phyloP scores from a whole-genome alignment of 1,140 invertebrate genomes.

The Sycophaga agraensis region DNA sequence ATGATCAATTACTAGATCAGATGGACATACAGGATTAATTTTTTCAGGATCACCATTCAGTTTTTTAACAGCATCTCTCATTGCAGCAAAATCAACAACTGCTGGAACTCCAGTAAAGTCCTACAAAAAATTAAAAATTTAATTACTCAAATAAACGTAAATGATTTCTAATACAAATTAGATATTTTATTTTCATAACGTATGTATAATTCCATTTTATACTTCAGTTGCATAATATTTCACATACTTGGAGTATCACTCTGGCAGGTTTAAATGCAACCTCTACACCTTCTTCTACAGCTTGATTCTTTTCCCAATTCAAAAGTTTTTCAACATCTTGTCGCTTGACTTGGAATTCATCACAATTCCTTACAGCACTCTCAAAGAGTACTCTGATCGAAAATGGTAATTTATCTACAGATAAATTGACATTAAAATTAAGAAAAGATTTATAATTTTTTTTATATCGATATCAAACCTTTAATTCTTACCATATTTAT shows the following conservation, averaged over 20 bases:
- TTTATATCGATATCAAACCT: too few species aligned
- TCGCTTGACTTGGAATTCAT: conserved; percentile 87
- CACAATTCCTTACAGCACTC: conserved; percentile 93
- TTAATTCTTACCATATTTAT: conserved; percentile 73
- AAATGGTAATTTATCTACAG: conserved; percentile 81
- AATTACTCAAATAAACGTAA: background rate
- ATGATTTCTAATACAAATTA: background rate
- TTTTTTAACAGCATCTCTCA: conserved; percentile 91
- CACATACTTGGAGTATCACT: conserved; percentile 86
- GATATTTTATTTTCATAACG: background rate
- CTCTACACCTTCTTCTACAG: conserved; percentile 74
- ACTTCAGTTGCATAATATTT: background rate
- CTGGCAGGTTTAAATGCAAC: conserved; percentile 94
- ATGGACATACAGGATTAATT: conserved; percentile 97
- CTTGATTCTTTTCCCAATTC: conserved; percentile 84
- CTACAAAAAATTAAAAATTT: conserved; percentile 51
- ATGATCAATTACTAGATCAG: conserved; percentile 97
- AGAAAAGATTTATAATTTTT: too few species aligned
- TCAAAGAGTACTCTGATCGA: conserved; percentile 92
- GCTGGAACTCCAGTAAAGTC: conserved; percentile 97
- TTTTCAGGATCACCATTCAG: conserved; percentile 87
- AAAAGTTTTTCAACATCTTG: conserved; percentile 89
- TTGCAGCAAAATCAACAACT: conserved; percentile 97
- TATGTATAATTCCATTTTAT: background rate
- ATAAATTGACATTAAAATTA: background rate